Evolutionary conservation across 2,113 vertebrate genomes (phyloP).

Genomic region (Pandion haliaetus): DNA sequence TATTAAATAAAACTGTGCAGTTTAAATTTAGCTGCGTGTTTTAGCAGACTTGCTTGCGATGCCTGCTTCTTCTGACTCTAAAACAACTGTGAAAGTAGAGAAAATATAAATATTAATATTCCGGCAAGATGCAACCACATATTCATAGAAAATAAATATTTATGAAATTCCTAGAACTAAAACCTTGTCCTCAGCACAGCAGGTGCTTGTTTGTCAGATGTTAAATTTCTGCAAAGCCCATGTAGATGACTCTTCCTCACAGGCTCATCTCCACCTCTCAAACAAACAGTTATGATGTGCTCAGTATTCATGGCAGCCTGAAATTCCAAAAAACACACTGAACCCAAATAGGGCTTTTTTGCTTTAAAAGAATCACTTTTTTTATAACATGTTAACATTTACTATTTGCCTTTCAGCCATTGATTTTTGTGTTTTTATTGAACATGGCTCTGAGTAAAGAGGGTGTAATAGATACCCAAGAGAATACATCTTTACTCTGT

Average conservation of each 20-base stretch:
- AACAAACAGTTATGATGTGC: neutral
- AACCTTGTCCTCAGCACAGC: neutral
- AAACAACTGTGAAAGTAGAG: slow-evolving; percentile 1
- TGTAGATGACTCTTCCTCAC: neutral
- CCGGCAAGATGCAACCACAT: neutral
- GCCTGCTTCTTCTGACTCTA: neutral
- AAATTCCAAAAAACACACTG: neutral
- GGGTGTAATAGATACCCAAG: neutral
- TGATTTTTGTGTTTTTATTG: neutral
- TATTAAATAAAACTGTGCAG: neutral
- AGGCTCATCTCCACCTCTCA: neutral
- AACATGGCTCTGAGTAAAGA: neutral
- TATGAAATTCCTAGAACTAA: neutral
- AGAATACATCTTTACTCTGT: neutral
- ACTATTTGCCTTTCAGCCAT: neutral
- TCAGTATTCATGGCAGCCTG: neutral
- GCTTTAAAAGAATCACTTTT: neutral
- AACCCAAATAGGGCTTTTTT: neutral
- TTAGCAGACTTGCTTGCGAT: neutral
- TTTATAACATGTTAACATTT: neutral
- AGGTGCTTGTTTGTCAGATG: neutral
- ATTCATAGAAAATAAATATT: slow-evolving; percentile 6
- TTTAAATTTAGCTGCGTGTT: slow-evolving; percentile 37
- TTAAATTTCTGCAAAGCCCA: neutral
- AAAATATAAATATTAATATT: slow-evolving; percentile 22